Percentiles rank a stretch among this genome's conserved stretches.
Conservation (phyloP, 2,888 invertebrate genomes). For the Tachina grossa region DNA sequence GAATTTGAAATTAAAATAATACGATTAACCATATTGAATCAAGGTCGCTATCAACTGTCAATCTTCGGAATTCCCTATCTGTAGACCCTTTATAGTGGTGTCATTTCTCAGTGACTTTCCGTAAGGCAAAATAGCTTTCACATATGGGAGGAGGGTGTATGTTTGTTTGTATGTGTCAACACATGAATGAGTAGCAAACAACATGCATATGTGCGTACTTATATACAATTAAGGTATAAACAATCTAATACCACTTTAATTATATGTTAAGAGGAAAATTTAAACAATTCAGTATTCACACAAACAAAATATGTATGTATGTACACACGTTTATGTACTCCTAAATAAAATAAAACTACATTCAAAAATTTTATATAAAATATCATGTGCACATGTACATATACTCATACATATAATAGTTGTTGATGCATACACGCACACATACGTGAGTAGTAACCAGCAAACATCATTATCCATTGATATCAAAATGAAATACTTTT, state of each 20-base stretch:
- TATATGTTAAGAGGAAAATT: conserved; percentile 53
- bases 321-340: neutral
- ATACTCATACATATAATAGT: neutral
- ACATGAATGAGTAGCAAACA: neutral
- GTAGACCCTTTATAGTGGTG: too few species aligned
- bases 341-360: neutral
- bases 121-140: too few species aligned
- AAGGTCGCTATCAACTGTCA: too few species aligned
- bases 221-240: conserved; percentile 58
- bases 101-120: too few species aligned
- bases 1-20: too few species aligned
- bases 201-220: neutral
- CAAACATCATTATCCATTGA: too few species aligned
- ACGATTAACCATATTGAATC: too few species aligned
- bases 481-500: too few species aligned
- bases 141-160: neutral
- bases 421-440: neutral
- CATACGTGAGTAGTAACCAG: neutral
- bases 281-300: conserved; percentile 10
- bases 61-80: too few species aligned
- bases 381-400: neutral
- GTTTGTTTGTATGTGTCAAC: neutral
- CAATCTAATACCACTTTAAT: conserved; percentile 64
- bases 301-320: neutral
- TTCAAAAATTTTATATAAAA: neutral